Conservation (phyloP, 2,888 invertebrate genomes). For the Odontocerum albicorne region DNA sequence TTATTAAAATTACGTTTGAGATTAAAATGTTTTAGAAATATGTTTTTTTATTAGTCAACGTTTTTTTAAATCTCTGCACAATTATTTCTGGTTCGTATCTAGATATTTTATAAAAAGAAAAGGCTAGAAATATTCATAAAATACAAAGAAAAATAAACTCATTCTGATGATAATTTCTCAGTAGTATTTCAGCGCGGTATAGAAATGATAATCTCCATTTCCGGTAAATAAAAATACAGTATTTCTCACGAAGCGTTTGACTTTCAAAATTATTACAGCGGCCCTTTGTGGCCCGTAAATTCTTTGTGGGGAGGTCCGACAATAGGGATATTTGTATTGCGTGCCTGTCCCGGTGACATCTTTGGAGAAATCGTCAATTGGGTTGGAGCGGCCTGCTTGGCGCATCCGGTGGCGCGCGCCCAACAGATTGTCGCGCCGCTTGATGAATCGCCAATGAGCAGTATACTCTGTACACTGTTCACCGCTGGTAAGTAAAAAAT, state of each 20-base stretch:
- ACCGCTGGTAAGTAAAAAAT: neutral
- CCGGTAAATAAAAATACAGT: neutral
- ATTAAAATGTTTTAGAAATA: no score
- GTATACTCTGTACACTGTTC: neutral
- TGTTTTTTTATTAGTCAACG: no score
- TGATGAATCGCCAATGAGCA: conserved; percentile 33
- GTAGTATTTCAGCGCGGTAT: neutral
- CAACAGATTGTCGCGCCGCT: conserved; percentile 32
- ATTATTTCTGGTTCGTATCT: no score
- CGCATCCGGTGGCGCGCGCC: conserved; percentile 14
- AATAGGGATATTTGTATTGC: neutral
- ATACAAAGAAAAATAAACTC: no score
- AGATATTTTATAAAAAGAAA: no score
- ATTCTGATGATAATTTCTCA: no score
- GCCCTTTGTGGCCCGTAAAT: no score
- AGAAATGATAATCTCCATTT: neutral
- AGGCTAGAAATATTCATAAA: no score
- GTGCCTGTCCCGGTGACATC: conserved; percentile 15
- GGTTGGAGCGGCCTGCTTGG: conserved; percentile 26
- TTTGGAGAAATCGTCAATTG: conserved; percentile 34
- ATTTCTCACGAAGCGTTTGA: no score
- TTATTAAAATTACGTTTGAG: no score
- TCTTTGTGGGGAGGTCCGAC: neutral
- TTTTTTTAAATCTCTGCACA: no score
- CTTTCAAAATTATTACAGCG: no score